A percentile compares a stretch with the other conserved stretches of the same genome.
Conservation (phyloP, 92 coral and sea anemone species). For the Epizoanthus illoricatus region DNA sequence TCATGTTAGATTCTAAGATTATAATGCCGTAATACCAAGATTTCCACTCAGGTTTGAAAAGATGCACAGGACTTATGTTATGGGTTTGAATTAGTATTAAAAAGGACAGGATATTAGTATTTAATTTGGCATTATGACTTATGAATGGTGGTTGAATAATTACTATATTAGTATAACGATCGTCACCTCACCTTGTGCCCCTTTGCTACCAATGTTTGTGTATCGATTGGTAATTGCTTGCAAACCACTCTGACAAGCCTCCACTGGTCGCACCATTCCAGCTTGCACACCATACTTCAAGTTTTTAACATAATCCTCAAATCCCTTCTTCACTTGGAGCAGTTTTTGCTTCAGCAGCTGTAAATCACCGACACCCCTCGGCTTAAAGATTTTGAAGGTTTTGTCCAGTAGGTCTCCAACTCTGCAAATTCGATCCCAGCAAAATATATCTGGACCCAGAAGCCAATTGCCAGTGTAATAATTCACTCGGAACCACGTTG, state of each 20-base stretch:
- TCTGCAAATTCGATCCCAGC: constrained; percentile 44
- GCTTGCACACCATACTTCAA: constrained; percentile 58
- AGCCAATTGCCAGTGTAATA: constrained; percentile 38
- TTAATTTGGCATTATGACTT: neutral
- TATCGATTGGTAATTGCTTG: constrained; percentile 46
- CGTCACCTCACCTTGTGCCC: constrained; percentile 5
- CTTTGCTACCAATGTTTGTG: constrained; percentile 39
- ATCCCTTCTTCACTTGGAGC: constrained; percentile 46
- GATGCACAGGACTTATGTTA: neutral
- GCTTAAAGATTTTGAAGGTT: constrained; percentile 45
- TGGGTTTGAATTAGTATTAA: too few relatives aligned
- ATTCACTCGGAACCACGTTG: constrained; percentile 36
- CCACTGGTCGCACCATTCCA: constrained; percentile 76
- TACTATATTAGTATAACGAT: neutral
- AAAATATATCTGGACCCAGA: constrained; percentile 33
- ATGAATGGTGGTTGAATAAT: constrained; percentile 7
- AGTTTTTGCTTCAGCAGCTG: constrained; percentile 54
- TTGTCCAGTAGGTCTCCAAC: constrained; percentile 21
- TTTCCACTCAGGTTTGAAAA: neutral
- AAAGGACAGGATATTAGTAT: neutral
- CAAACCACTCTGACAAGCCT: constrained; percentile 62
- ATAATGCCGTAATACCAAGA: too few relatives aligned
- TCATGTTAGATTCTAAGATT: too few relatives aligned
- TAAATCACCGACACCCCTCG: constrained; percentile 52
- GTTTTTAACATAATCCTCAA: constrained; percentile 51